Evolutionary conservation across 1,140 invertebrate species (phyloP).

Genomic region (Megathymus violae): DNA sequence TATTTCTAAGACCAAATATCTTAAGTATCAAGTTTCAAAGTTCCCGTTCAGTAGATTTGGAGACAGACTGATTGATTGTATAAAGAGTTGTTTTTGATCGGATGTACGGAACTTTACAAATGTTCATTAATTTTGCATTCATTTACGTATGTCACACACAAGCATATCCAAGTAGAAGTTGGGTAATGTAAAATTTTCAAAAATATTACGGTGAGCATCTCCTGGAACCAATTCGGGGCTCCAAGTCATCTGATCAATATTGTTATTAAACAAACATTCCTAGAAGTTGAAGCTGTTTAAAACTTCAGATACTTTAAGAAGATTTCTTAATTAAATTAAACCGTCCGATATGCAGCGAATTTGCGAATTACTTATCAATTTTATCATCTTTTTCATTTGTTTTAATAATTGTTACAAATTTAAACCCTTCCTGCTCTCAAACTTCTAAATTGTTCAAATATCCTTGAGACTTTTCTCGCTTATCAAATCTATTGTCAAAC

Average conservation of each 20-base stretch:
- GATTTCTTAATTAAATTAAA: slow-evolving; percentile 12
- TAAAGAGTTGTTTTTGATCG: too few relatives aligned
- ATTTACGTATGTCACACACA: too few relatives aligned
- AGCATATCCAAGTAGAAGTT: too few relatives aligned
- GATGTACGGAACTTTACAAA: too few relatives aligned
- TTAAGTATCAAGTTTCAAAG: too few relatives aligned
- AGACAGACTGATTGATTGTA: too few relatives aligned
- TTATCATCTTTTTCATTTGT: background rate
- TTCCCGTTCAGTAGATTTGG: too few relatives aligned
- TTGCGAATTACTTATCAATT: slow-evolving; percentile 3
- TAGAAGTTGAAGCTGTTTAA: slow-evolving; percentile 6
- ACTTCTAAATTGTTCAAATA: slow-evolving; percentile 17
- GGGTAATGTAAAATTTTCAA: too few relatives aligned
- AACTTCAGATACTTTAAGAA: slow-evolving; percentile 14
- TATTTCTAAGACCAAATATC: too few relatives aligned
- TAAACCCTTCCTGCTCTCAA: slow-evolving; percentile 4
- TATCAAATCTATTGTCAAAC: slow-evolving; percentile 29
- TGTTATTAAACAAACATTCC: slow-evolving; percentile 9
- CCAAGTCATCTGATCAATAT: too few relatives aligned
- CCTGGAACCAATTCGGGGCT: background rate
- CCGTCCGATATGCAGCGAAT: background rate
- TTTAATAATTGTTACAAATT: slow-evolving; percentile 14
- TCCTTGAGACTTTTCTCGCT: slow-evolving; percentile 8
- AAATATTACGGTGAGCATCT: background rate
- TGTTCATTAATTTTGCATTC: too few relatives aligned